These are phyloP conservation scores for Drosophila robusta DNA, from an alignment of 2,888 invertebrate species.

Conservation along the genomic window DNA sequence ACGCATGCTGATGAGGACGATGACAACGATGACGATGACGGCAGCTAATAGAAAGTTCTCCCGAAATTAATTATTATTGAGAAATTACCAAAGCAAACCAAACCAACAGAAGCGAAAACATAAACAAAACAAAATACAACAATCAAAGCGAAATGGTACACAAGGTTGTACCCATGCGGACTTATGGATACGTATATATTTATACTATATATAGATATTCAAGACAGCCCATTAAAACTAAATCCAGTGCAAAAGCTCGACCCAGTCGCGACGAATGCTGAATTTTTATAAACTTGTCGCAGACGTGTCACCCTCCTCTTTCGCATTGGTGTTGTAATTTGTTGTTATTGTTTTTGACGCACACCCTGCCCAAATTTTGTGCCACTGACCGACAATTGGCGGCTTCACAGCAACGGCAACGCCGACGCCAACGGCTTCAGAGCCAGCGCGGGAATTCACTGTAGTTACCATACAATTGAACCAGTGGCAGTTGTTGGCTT, in stretches of 20 bases:
- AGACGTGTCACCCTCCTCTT: constrained; percentile 52
- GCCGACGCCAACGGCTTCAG: constrained; percentile 38
- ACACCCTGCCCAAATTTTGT: constrained; percentile 70
- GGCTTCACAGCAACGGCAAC: constrained; percentile 36
- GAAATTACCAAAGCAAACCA: constrained; percentile 59
- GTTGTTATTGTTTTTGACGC: constrained; percentile 36
- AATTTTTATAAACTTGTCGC: constrained; percentile 71
- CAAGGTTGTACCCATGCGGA: constrained; percentile 22
- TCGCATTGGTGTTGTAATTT: constrained; percentile 40
- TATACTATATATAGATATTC: constrained; percentile 32
- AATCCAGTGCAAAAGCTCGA: constrained; percentile 71
- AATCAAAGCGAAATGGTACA: constrained; percentile 32
- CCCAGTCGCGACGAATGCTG: constrained; percentile 45
- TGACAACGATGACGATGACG: constrained; percentile 54
- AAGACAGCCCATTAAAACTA: constrained; percentile 70
- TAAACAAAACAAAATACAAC: constrained; percentile 36
- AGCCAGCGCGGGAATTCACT: constrained; percentile 7
- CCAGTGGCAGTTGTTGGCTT: constrained; percentile 17
- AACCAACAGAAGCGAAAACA: constrained; percentile 34
- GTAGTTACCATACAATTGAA: constrained; percentile 46
- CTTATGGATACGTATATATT: constrained; percentile 11
- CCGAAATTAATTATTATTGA: constrained; percentile 67
- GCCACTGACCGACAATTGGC: constrained; percentile 75
- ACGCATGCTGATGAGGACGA: constrained; percentile 71
- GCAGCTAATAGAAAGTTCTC: constrained; percentile 76